A percentile compares a stretch with the other conserved stretches of the same genome.
Evolutionary conservation across 2,797 vertebrate species (phyloP).

Genomic region (Enoplosus armatus): DNA sequence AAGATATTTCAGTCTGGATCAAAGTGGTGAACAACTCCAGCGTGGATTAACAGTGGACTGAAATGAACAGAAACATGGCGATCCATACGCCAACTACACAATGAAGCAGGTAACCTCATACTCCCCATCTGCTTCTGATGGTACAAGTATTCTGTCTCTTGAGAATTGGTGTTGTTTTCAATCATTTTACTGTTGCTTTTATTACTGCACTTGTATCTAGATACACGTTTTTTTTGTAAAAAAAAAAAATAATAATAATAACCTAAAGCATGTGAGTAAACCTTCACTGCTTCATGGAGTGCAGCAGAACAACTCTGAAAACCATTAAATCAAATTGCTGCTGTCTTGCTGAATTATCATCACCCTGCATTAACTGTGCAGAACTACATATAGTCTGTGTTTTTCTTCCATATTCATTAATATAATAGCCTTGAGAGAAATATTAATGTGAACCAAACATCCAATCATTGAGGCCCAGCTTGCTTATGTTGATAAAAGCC

Average conservation of each 20-base stretch:
- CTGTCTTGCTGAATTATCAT: slow-evolving; percentile 61
- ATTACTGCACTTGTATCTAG: slow-evolving; percentile 27
- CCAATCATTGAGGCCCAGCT: slow-evolving; percentile 59
- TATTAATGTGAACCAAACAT: slow-evolving; percentile 71
- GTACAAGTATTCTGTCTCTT: not conserved
- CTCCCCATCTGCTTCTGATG: not conserved
- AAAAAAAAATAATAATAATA: slow-evolving; percentile 2
- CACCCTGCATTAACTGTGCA: slow-evolving; percentile 51
- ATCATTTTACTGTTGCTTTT: not conserved
- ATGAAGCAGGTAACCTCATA: not conserved
- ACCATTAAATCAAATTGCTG: slow-evolving; percentile 64
- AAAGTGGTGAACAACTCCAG: not conserved
- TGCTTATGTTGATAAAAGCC: slow-evolving; percentile 75
- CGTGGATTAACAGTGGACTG: not conserved
- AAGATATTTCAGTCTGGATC: not conserved
- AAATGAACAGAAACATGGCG: not conserved
- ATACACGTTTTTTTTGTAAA: slow-evolving; percentile 16
- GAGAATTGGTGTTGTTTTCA: not conserved
- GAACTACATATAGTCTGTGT: slow-evolving; percentile 51
- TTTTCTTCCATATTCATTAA: slow-evolving; percentile 72
- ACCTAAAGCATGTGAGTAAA: slow-evolving; percentile 39
- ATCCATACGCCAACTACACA: not conserved
- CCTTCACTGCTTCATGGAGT: not conserved
- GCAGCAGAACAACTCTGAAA: slow-evolving; percentile 39
- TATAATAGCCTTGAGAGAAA: slow-evolving; percentile 74